These are phyloP conservation scores for Eulemur rubriventer DNA, from an alignment of 2,797 vertebrate genomes.

Conservation along the genomic window DNA sequence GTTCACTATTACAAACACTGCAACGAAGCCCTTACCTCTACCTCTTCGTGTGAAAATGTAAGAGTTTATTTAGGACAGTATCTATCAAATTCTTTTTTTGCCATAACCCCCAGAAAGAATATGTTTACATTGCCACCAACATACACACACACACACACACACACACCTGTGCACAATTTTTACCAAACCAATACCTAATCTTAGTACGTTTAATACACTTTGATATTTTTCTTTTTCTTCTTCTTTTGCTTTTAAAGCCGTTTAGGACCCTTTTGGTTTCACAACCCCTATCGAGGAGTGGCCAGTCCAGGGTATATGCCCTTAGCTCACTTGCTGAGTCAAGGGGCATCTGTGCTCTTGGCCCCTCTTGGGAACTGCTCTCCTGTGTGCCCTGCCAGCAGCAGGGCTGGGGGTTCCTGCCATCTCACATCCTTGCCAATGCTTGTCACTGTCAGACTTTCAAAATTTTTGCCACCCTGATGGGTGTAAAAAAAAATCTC, in stretches of 20 bases:
- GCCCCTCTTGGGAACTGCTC: neutral
- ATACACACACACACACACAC: neutral
- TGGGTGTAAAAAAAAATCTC: neutral
- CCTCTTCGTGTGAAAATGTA: neutral
- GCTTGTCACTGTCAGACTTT: neutral
- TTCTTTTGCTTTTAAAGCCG: neutral
- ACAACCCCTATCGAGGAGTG: neutral
- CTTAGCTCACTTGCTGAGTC: neutral
- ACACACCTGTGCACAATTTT: neutral
- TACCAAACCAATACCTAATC: neutral
- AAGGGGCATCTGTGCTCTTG: accelerated
- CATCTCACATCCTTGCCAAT: neutral
- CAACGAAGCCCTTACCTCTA: neutral
- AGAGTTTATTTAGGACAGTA: neutral
- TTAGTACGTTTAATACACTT: neutral
- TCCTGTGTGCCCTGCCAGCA: accelerated
- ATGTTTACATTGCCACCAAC: neutral
- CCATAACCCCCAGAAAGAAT: neutral
- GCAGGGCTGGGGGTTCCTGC: neutral
- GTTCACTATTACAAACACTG: neutral
- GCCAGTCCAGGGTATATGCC: neutral
- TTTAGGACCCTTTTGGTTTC: neutral
- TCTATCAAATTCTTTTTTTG: neutral
- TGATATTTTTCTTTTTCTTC: neutral
- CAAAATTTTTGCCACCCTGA: neutral